Base-by-base conservation (phyloP, 2,113 vertebrate genomes). In the Cynopterus brachyotis region DNA sequence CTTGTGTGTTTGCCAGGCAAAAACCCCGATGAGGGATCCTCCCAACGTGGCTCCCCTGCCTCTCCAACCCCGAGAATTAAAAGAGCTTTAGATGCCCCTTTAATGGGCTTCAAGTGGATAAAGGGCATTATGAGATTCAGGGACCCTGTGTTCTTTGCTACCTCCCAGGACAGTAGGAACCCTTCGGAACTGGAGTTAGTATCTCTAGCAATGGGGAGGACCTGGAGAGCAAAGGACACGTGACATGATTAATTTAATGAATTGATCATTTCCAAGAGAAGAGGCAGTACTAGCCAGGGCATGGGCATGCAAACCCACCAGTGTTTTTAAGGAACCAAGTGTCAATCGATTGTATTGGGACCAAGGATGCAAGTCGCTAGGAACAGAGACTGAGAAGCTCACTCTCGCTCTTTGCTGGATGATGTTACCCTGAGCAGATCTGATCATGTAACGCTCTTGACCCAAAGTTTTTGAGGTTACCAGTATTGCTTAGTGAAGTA, bases 161-260 rank as follows among this genome's bases (percentile, higher is more conserved):
- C 17, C 9, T 42, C 55, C 1, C 7, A 11, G 26, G 30, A 5
- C 20, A 66, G 22, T 24, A 40, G 30, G 45, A 22, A 60, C 16
- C 42, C 6, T 62, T 11, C 10, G 37, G 2, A 6, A 1, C 9
- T 24, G 5, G 3, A 4, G 0, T 11, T 55, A 45, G 35, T 24
- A 5, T 85, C n/a, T 94, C 67, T 62, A 24, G 26, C 2, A 81
- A 45, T 28, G 37, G 47, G 53, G 32, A 15, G 3, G 10, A 42
- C 30, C 30, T 30, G 28, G 37, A 17, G 50, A 60, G 8, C 7
- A 75, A 8, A 17, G 15, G 12, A 3, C 13, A 1, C 2, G 60
- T 28, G 28, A 6, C 20, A 17, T 24, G 47, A 6, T 57, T 13
- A 30, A 62, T 11, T 28, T 13, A 62, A 30, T 47, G 6, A 82